Conservation (phyloP, 2,797 vertebrate species). For the Novumbra hubbsi region DNA sequence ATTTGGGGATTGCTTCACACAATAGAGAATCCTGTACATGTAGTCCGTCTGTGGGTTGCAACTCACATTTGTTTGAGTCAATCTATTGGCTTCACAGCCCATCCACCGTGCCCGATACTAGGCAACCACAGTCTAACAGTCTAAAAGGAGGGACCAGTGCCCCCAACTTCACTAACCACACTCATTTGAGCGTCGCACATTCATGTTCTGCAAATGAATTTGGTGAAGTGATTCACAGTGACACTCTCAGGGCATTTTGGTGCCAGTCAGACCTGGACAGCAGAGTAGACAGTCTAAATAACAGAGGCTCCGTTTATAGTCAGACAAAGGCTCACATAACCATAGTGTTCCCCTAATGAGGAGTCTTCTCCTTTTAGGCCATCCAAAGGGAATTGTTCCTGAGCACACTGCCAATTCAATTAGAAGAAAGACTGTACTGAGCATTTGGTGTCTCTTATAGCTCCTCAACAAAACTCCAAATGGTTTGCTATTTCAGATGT, state of each 20-base stretch:
- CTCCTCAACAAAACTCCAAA: background rate
- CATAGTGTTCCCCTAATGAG: conserved; percentile 4
- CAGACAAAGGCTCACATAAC: background rate
- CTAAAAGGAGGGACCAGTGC: no score
- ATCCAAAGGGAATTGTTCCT: conserved; percentile 1
- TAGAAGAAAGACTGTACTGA: background rate
- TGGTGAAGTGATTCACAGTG: background rate
- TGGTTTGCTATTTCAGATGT: background rate
- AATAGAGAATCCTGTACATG: no score
- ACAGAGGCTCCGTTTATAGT: conserved; percentile 3
- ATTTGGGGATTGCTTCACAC: no score
- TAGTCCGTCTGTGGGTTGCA: no score
- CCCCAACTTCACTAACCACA: no score
- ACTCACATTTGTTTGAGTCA: no score
- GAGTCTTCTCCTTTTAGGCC: background rate
- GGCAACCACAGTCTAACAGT: no score
- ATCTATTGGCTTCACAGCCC: no score
- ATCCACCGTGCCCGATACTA: no score
- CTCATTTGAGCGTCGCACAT: no score
- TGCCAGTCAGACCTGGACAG: conserved; percentile 4
- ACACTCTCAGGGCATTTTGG: background rate
- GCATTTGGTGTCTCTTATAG: background rate
- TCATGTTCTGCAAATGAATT: background rate
- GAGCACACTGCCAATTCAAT: background rate
- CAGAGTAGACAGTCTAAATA: background rate